Evolutionary conservation across 2,888 invertebrate species (phyloP), one percentile per base, ranked within the genome.

Genomic region (Loripinus fragilis): DNA sequence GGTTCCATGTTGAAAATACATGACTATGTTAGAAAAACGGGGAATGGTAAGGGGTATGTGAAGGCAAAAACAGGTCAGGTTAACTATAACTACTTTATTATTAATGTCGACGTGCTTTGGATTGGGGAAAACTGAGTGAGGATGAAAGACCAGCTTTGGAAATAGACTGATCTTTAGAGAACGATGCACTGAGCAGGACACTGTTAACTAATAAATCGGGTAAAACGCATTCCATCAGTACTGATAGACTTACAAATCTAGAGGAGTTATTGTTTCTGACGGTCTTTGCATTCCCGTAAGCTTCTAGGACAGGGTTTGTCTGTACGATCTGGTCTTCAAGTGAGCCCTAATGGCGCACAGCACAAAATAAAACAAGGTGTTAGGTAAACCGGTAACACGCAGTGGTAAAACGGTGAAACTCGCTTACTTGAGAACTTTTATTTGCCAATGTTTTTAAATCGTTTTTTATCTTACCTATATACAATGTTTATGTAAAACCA

Each of bases 301-400:
- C 91, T 78, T 92, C 92, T 68, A 92, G 86, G 45, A 92, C 92
- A 55, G 92, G 92, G 95, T 99, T 99, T 95, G 99, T 99, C 95
- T 99, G 99, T 91, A 99, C 98, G 95, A 99, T 99, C 95, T 99
- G 99, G 96, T 99, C 99, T 95, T 99, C 99, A 92, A 99, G 85
- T 38, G 86, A 72, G 45, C 88, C 86, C 86, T 85, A 76, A 71
- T 71, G 42, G 42, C 50, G 70, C 60, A 60, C 60, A n/a, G 33
- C 25, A 60, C 17, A 60, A 60, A 60, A 60, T 33, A 60, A 33
- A 60, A 60, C 60, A 60, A 33, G 30, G 17, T 10, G 12, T 60
- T 33, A 60, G 30, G 60, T 60, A 60, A 60, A 33, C 12, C 7
- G 38, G 7, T 38, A 38, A 38, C 12, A 38, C 38, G 12, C 38